A percentile compares a stretch with the other conserved stretches of the same genome.
Conservation (phyloP, 2,113 vertebrate genomes). For the Vulpes ferrilata region DNA sequence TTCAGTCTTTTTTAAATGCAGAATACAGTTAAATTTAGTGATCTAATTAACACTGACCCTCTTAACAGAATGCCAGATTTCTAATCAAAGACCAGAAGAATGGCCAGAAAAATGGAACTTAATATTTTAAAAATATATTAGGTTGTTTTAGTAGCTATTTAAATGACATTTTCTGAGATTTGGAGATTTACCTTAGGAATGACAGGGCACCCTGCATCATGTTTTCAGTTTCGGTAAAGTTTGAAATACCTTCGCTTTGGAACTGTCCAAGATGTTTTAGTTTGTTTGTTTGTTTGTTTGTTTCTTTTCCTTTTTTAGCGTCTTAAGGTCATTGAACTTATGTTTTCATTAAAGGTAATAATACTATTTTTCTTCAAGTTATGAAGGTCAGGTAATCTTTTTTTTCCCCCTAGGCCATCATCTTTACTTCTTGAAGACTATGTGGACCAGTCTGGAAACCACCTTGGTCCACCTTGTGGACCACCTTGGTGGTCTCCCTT, state of each 20-base stretch:
- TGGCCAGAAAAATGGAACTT: constrained; percentile 46
- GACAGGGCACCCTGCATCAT: background rate
- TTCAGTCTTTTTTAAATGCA: constrained; percentile 70
- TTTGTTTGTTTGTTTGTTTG: background rate
- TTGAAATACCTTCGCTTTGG: constrained; percentile 36
- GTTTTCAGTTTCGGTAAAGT: constrained; percentile 53
- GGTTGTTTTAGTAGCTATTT: background rate
- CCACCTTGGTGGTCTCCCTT: background rate
- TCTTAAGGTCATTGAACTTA: constrained; percentile 46
- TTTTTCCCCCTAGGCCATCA: background rate
- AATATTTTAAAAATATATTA: constrained; percentile 36
- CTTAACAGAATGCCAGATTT: constrained; percentile 61
- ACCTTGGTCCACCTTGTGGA: too few species aligned
- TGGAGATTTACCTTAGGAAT: background rate
- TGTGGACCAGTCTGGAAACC: background rate
- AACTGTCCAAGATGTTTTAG: background rate
- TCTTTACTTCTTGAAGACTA: background rate
- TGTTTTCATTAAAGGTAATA: background rate
- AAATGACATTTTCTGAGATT: constrained; percentile 48
- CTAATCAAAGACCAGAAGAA: constrained; percentile 70
- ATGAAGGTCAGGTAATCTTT: constrained; percentile 7
- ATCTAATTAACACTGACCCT: constrained; percentile 84
- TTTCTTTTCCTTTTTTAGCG: background rate
- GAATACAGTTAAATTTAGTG: constrained; percentile 80
- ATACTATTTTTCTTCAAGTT: background rate